Conservation (phyloP, 2,797 vertebrate species). For the Tangara arthus region DNA sequence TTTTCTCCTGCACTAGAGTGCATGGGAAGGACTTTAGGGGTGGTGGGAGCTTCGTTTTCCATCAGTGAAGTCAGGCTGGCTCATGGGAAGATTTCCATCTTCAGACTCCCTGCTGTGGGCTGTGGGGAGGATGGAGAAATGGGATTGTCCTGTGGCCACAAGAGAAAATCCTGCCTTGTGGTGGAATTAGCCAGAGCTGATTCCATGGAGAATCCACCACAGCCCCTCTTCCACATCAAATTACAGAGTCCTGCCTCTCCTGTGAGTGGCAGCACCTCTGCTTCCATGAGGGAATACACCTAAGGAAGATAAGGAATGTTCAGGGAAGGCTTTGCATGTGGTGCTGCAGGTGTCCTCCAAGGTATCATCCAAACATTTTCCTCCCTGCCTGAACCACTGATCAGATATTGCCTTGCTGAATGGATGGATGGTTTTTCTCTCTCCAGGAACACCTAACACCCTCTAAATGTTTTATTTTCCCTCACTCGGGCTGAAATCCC, state of each 20-base stretch:
- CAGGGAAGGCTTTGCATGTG: background rate
- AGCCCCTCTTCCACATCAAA: background rate
- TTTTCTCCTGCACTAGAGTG: background rate
- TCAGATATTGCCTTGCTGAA: background rate
- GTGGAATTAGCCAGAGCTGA: background rate
- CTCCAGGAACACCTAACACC: background rate
- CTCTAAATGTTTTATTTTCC: background rate
- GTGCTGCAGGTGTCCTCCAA: no score
- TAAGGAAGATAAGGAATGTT: background rate
- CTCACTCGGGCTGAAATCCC: background rate
- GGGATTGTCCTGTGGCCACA: background rate
- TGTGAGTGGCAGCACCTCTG: background rate
- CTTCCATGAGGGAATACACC: background rate
- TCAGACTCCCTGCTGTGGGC: rapidly evolving
- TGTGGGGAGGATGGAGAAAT: background rate
- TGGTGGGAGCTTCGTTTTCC: background rate
- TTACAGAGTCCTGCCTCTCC: background rate
- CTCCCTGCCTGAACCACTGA: background rate
- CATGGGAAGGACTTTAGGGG: rapidly evolving
- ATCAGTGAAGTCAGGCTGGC: background rate
- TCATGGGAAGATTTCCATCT: background rate
- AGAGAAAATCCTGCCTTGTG: background rate
- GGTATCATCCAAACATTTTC: background rate
- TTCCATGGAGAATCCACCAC: background rate
- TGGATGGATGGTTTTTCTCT: background rate